Evolutionary conservation across 2,797 vertebrate genomes (phyloP).

Genomic region (Sebastiscus albofasciatus): DNA sequence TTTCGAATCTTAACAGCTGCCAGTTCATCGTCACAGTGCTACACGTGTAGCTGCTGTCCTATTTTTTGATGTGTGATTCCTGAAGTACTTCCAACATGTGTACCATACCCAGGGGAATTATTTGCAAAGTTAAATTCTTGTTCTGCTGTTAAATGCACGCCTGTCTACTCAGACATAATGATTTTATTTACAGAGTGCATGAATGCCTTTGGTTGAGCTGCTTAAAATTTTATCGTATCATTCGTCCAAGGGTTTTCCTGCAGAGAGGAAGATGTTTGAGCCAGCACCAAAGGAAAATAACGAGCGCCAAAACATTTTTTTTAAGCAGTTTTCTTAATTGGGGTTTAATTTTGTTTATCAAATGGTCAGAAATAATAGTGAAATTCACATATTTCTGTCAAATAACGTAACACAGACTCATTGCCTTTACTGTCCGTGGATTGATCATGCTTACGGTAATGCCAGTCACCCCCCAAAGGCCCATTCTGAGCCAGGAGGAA

Average conservation of each 20-base stretch:
- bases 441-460: not conserved
- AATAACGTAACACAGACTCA: not conserved
- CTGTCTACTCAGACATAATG: not conserved
- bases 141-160: not conserved
- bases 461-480: not conserved
- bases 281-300: not conserved
- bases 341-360: not conserved
- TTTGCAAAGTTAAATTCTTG: not conserved
- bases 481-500: not conserved
- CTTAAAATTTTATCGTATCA: not conserved
- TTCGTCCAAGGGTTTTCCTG: not conserved
- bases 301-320: not conserved
- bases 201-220: not conserved
- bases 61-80: not conserved
- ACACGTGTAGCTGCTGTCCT: conserved; percentile 9
- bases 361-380: not conserved
- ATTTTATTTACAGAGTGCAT: not conserved
- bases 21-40: not conserved
- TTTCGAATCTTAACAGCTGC: conserved; percentile 39
- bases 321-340: not conserved
- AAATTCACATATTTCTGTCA: not conserved
- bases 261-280: not conserved
- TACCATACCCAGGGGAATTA: not conserved
- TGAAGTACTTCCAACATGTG: not conserved
- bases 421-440: not conserved